These are phyloP conservation scores for Galago senegalensis DNA, from an alignment of 2,797 vertebrate species.

Conservation along the genomic window DNA sequence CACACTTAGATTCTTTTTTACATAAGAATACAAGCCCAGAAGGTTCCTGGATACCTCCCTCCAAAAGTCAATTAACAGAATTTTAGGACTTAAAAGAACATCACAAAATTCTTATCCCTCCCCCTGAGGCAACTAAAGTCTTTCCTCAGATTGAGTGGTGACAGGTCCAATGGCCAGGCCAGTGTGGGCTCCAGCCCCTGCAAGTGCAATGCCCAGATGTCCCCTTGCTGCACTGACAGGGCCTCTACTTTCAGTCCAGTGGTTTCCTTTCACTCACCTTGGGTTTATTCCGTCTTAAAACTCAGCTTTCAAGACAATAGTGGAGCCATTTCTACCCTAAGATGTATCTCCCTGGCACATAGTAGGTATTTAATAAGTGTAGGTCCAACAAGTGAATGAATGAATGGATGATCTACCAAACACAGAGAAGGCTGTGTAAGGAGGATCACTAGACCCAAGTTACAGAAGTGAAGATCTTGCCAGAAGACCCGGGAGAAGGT, in stretches of 20 bases:
- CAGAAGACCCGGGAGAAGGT: background rate
- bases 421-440: background rate
- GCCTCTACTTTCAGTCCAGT: background rate
- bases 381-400: background rate
- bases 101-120: background rate
- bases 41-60: background rate
- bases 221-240: rapidly evolving
- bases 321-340: background rate
- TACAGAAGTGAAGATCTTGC: background rate
- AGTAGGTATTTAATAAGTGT: background rate
- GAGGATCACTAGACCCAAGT: background rate
- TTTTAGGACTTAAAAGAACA: background rate
- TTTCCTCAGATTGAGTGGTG: background rate
- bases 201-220: background rate
- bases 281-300: constrained; percentile 15
- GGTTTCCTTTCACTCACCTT: background rate
- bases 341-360: background rate
- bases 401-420: background rate
- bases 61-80: background rate
- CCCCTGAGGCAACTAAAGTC: background rate
- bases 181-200: background rate
- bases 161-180: background rate
- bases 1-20: background rate
- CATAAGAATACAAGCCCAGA: background rate
- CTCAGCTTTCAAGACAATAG: background rate